Percentiles rank a stretch among this genome's conserved stretches.
These are phyloP conservation scores for Todiramphus saurophagus DNA, from an alignment of 2,113 vertebrate genomes.

Conservation along the genomic window DNA sequence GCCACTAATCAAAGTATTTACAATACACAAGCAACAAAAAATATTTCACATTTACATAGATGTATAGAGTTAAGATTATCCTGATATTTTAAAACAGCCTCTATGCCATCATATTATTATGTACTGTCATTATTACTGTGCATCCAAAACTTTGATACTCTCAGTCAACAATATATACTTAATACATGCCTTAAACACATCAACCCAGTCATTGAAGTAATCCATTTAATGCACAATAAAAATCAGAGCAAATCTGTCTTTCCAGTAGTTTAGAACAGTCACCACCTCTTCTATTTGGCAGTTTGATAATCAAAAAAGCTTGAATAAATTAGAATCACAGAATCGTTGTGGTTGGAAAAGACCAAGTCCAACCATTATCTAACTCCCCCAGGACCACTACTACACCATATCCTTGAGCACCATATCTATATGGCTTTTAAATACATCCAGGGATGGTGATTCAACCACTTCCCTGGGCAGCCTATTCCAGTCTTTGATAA, in stretches of 20 bases:
- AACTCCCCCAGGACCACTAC: no score
- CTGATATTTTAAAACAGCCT: background rate
- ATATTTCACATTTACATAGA: background rate
- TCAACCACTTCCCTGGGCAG: no score
- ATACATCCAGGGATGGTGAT: no score
- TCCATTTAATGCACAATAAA: background rate
- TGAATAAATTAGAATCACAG: background rate
- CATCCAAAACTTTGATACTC: background rate
- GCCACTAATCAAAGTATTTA: background rate
- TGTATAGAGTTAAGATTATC: background rate
- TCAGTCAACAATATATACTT: background rate
- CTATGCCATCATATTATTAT: background rate
- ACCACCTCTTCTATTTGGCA: background rate
- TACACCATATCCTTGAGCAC: no score
- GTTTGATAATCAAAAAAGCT: background rate
- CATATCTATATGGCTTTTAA: no score
- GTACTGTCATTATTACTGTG: background rate
- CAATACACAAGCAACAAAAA: background rate
- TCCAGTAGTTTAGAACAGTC: background rate
- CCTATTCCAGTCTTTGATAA: no score
- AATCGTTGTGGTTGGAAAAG: no score
- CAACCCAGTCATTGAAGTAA: background rate
- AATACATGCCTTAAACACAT: background rate
- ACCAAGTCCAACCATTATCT: no score
- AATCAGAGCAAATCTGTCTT: background rate